Conservation (phyloP, 2,888 invertebrate species). For the Leucoma salicis region DNA sequence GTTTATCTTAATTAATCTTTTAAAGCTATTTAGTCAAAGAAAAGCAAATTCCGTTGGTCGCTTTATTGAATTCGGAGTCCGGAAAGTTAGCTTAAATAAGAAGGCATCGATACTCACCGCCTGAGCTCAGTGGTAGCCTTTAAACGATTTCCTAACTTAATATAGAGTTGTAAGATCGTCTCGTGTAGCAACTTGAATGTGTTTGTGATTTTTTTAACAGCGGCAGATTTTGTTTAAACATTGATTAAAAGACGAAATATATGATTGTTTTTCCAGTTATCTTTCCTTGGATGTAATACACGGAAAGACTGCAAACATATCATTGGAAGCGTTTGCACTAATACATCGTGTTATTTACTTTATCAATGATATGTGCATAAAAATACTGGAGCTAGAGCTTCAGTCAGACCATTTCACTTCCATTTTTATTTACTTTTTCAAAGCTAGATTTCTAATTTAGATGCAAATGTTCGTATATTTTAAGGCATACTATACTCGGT, state of each 20-base stretch:
- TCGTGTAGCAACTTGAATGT: conserved; percentile 45
- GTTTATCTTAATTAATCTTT: conserved; percentile 76
- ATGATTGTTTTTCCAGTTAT: no score
- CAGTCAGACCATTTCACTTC: conserved; percentile 9
- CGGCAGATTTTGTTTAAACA: no score
- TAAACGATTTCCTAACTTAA: conserved; percentile 69
- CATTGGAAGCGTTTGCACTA: no score
- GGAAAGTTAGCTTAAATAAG: conserved; percentile 72
- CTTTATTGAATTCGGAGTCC: conserved; percentile 75
- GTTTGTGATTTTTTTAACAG: conserved; percentile 39
- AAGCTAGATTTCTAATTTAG: conserved; percentile 28
- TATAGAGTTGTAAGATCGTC: conserved; percentile 66
- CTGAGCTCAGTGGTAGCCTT: conserved; percentile 55
- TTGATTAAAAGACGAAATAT: no score
- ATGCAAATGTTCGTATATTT: conserved; percentile 31
- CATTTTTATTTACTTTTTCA: conserved; percentile 17
- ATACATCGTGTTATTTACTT: no score
- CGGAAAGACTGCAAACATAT: no score
- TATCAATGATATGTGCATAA: no score
- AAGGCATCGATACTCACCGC: conserved; percentile 71
- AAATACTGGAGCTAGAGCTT: no score
- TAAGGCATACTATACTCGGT: conserved; percentile 23
- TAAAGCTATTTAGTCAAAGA: conserved; percentile 76
- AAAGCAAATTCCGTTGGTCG: conserved; percentile 70
- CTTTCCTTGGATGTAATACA: no score